Evolutionary conservation across 2,888 invertebrate genomes (phyloP).

Genomic region (Willowsia nigromaculata): DNA sequence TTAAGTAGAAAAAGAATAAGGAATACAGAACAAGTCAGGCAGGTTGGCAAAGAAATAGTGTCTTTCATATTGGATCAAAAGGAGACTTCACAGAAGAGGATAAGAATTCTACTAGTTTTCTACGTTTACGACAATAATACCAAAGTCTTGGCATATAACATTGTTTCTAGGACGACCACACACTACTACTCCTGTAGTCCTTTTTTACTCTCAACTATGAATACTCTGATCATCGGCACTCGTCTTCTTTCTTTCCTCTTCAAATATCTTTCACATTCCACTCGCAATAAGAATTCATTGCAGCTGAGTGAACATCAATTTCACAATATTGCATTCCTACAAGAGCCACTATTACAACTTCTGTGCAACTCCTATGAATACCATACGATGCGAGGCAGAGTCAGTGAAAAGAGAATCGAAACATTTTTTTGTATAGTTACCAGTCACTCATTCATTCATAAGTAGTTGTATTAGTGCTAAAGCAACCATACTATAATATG

Average conservation of each 20-base stretch:
- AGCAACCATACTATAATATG: not conserved
- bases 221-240: not conserved
- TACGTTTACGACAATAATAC: not conserved
- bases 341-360: not conserved
- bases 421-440: not conserved
- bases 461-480: not conserved
- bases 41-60: slow-evolving; percentile 28
- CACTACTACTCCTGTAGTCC: not conserved
- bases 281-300: slow-evolving; percentile 47
- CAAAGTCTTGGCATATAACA: not conserved
- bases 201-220: not conserved
- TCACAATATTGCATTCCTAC: slow-evolving; percentile 48
- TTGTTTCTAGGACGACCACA: not conserved
- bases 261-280: slow-evolving; percentile 43
- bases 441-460: not conserved
- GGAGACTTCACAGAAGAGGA: not conserved
- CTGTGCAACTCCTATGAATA: not conserved
- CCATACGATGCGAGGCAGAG: not conserved
- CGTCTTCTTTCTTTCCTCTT: not conserved
- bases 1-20: slow-evolving; percentile 12
- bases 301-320: slow-evolving; percentile 52
- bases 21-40: not conserved
- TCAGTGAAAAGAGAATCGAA: not conserved
- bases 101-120: not conserved
- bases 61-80: not conserved